phyloP scores from a whole-genome alignment of 2,888 invertebrate species.

The Buathra laborator region DNA sequence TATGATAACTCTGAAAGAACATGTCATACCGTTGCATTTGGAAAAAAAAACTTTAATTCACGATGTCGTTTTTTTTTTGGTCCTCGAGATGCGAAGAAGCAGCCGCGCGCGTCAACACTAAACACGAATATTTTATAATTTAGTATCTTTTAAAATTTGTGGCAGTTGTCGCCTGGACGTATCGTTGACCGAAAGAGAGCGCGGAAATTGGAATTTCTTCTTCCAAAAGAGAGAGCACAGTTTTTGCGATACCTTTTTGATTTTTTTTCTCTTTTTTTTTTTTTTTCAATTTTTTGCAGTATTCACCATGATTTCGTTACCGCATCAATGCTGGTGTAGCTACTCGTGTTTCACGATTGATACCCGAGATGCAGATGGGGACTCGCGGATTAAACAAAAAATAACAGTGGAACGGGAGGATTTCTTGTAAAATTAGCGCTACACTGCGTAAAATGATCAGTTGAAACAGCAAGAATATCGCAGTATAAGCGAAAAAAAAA shows the following conservation, averaged over 20 bases:
- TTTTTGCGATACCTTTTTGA: slow-evolving; percentile 62
- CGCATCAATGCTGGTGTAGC: slow-evolving; percentile 30
- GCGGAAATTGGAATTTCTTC: slow-evolving; percentile 46
- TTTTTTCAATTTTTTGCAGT: slow-evolving; percentile 27
- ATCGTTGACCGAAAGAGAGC: slow-evolving; percentile 77
- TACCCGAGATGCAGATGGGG: not conserved
- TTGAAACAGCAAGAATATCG: no score
- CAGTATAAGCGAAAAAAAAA: no score
- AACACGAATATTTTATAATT: slow-evolving; percentile 51
- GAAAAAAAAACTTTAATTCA: slow-evolving; percentile 28
- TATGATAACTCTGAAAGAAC: slow-evolving; percentile 20
- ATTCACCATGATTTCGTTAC: slow-evolving; percentile 31
- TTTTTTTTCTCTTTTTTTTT: not conserved
- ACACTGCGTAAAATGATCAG: not conserved
- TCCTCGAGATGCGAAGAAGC: slow-evolving; percentile 57
- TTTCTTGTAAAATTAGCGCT: not conserved
- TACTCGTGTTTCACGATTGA: slow-evolving; percentile 13
- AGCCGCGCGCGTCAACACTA: slow-evolving; percentile 31
- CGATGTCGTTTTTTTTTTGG: slow-evolving; percentile 53
- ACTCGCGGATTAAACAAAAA: slow-evolving; percentile 20
- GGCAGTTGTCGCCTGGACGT: slow-evolving; percentile 81
- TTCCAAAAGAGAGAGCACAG: slow-evolving; percentile 75
- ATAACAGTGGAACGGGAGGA: not conserved
- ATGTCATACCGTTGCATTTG: slow-evolving; percentile 35
- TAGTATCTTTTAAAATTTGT: slow-evolving; percentile 68